Evolutionary conservation across 2,888 invertebrate genomes (phyloP).

Genomic region (Serrognathus titanus): DNA sequence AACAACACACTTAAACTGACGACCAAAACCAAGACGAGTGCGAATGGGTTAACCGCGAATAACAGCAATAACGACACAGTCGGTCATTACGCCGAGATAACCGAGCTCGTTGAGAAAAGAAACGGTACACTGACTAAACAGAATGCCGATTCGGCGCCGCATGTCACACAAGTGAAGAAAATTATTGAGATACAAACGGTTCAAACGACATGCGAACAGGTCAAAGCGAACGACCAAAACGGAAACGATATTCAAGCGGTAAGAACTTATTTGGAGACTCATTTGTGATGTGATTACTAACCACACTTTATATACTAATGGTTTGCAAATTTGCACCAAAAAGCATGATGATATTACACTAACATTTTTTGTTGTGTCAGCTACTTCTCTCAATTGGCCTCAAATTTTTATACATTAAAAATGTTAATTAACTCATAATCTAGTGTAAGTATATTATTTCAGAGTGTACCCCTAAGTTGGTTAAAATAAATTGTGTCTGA

Average conservation of each 20-base stretch:
- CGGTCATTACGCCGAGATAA: constrained; percentile 16
- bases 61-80: constrained; percentile 16
- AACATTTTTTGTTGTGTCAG: too few relatives aligned
- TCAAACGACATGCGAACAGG: constrained; percentile 32
- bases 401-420: too few relatives aligned
- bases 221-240: constrained; percentile 2
- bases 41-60: constrained; percentile 12
- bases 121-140: constrained; percentile 20
- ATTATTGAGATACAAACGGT: constrained; percentile 42
- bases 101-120: constrained; percentile 14
- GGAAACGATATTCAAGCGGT: constrained; percentile 9
- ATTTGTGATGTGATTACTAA: constrained; percentile 19
- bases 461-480: too few relatives aligned
- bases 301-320: constrained; percentile 5
- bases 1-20: constrained; percentile 41
- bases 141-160: constrained; percentile 32
- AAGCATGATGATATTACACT: neutral
- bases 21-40: constrained; percentile 26
- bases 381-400: too few relatives aligned
- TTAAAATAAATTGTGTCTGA: too few relatives aligned
- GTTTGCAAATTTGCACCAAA: constrained; percentile 5
- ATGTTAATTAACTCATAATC: too few relatives aligned
- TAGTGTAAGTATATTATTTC: too few relatives aligned
- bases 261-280: constrained; percentile 19
- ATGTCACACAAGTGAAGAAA: constrained; percentile 27